Evolutionary conservation across 2,797 vertebrate genomes (phyloP), one percentile per base, ranked within the genome.

Genomic region (Synanceia verrucosa): DNA sequence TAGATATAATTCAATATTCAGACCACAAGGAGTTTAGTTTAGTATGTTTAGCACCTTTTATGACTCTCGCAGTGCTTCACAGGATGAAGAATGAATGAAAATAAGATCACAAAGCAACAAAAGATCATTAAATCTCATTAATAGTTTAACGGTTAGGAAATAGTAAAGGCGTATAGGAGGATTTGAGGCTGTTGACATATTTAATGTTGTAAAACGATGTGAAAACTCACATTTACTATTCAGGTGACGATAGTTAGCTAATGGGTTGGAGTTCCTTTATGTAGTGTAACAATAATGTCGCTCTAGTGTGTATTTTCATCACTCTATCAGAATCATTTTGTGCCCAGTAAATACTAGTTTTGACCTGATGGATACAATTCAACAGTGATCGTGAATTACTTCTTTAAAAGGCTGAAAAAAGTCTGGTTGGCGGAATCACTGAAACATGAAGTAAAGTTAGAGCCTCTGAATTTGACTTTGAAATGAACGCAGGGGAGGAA

Each of bases 381-480:
- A 37, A 37, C 31, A 37, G 23, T 7, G 37, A 61, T 52, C 24
- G 21, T 31, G 18, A 53, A 39, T 36, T 4, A 44, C 2, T 23
- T 34, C 3, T 44, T 36, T n/a, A 6, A 24, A 16, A 21, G 18
- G 18, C 6, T 41, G 24, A n/a, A 37, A 12, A 6, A 52, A n/a
- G n/a, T n/a, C n/a, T n/a, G 3, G 11, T 55, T 6, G 12, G 26
- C n/a, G 9, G 41, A 11, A 24, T 24, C 13, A 39, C 16, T 36
- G 6, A 50, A 34, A n/a, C 21, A 58, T 29, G 3, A 23, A 16
- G 2, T 34, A 13, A 28, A 65, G 37, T 33, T 29, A 4, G 3
- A 60, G 14, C 26, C 31, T 56, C 2, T 39, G 43, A 71, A 65
- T 81, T 56, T 75, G 74, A 80, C 86, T 85, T 81, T 83, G 71